Evolutionary conservation across 2,113 vertebrate species (phyloP).

Genomic region (Xiphophorus hellerii): DNA sequence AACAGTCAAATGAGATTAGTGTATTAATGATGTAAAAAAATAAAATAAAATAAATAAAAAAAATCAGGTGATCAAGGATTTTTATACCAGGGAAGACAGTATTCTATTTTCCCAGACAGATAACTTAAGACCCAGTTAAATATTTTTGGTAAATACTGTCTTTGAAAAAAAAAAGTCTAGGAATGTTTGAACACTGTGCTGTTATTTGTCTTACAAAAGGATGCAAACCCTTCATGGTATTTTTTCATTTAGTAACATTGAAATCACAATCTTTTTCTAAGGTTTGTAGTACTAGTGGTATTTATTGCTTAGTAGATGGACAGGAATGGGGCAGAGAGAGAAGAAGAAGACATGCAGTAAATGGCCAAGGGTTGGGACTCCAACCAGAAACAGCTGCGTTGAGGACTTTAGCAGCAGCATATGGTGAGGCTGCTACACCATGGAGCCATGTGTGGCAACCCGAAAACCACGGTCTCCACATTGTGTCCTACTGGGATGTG

Average conservation of each 20-base stretch:
- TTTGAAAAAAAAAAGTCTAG: neutral
- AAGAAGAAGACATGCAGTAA: neutral
- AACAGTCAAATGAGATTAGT: constrained; percentile 5
- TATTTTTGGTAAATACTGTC: neutral
- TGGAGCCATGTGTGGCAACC: neutral
- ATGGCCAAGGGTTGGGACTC: neutral
- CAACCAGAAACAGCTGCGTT: neutral
- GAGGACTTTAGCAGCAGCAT: neutral
- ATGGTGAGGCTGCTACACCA: neutral
- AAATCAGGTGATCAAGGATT: neutral
- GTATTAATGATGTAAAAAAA: neutral
- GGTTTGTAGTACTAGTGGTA: neutral
- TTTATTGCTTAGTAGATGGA: neutral
- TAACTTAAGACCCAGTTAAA: neutral
- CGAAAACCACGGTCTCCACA: no score
- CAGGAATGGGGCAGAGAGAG: neutral
- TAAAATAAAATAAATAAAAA: neutral
- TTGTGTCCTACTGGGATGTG: no score
- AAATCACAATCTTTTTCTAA: neutral
- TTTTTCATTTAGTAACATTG: neutral
- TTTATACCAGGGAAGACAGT: neutral
- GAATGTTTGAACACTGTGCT: neutral
- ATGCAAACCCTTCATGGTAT: neutral
- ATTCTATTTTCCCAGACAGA: neutral
- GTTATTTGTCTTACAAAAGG: neutral